Base-by-base conservation (phyloP, 2,797 vertebrate species). In the Nyctalus aviator region DNA sequence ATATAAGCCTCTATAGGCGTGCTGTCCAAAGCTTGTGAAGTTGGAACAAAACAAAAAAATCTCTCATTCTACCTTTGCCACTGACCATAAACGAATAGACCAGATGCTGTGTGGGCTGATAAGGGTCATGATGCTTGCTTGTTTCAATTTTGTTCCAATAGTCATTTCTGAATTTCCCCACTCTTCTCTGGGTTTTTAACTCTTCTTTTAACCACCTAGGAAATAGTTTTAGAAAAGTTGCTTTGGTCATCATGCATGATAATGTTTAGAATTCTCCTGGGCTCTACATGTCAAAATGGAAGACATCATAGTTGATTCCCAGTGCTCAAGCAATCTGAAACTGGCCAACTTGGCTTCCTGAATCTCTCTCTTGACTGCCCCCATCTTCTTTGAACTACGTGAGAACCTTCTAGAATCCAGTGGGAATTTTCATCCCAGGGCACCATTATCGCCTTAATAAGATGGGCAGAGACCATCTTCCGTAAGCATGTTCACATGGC, bases 401-500 rank as follows among this genome's bases (percentile, higher is more conserved):
- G 13, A 53, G 35, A 69, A 50, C 53, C 50, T 93, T 84, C 62
- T 59, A 71, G 72, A 90, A 78, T 73, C 25, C 44, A 62, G 79
- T 41, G 76, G 97, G 96, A 98, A 97, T 97, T 90, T 96, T 95
- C 92, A 97, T 95, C 96, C 92, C 90, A 92, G 91, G 78, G 46
- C 21, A 95, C 94, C 71, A 84, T 93, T 88, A 93, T 86, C 83
- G 57, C 35, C 59, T 84, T 91, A 96, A 94, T 46, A 97, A 93
- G 95, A 96, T 23, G 96, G 97, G 96, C 96, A 96, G 84, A 97
- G 95, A 92, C 85, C 86, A 48, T 96, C 95, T 97, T 98, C 95
- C 95, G 94, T 96, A 96, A 90, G 96, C 72, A 53, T 73, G 64
- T 95, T 93, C 81, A 77, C 96, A 92, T 96, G 85, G n/a, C 94